phyloP scores from a whole-genome alignment of 1,140 invertebrate species.

The Spodoptera litura region DNA sequence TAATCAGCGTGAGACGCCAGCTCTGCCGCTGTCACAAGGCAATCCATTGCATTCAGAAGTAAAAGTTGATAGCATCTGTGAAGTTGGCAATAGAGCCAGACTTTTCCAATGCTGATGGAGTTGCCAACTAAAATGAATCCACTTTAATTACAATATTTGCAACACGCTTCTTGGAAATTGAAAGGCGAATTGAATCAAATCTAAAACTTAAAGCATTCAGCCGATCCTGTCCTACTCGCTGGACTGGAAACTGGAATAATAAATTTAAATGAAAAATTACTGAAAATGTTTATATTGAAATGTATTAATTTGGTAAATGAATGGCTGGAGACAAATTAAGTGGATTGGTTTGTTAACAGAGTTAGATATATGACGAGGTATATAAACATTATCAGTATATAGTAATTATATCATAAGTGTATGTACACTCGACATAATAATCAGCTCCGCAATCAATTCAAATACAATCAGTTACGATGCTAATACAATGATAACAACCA shows the following conservation, averaged over 20 bases:
- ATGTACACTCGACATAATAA: too few relatives aligned
- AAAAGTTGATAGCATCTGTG: neutral
- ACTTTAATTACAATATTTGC: constrained; percentile 30
- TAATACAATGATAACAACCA: too few relatives aligned
- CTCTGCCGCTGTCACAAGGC: too few relatives aligned
- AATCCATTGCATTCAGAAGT: too few relatives aligned
- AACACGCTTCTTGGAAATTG: constrained; percentile 24
- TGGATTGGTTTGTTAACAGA: neutral
- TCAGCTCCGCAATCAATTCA: too few relatives aligned
- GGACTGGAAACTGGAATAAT: constrained; percentile 25
- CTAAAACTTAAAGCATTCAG: constrained; percentile 31
- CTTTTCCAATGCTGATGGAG: neutral
- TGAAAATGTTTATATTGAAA: constrained; percentile 1
- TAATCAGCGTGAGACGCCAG: too few relatives aligned
- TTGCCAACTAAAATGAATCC: constrained; percentile 29
- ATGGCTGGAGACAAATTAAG: constrained; percentile 2
- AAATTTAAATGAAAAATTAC: constrained; percentile 31
- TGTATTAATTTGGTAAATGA: constrained; percentile 14
- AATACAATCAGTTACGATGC: too few relatives aligned
- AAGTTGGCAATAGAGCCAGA: constrained; percentile 6
- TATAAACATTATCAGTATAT: too few relatives aligned
- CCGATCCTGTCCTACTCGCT: neutral
- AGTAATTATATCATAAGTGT: too few relatives aligned
- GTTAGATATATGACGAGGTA: neutral
- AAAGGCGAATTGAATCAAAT: constrained; percentile 35